These are phyloP conservation scores for Pristionchus arcanus DNA, from an alignment of 2,888 invertebrate genomes.

Conservation along the genomic window DNA sequence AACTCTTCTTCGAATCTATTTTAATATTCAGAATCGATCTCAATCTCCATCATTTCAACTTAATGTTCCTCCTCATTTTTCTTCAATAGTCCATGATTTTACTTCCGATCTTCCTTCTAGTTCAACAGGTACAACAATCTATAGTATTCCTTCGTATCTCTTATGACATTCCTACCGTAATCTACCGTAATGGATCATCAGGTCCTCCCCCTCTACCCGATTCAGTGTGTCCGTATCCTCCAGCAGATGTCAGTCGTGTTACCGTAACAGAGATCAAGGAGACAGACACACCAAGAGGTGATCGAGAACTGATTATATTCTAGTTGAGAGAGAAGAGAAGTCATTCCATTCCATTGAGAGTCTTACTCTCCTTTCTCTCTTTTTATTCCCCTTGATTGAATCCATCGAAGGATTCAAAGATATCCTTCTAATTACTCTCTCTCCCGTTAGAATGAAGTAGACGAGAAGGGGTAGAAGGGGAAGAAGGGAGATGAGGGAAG, in stretches of 20 bases:
- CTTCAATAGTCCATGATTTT: conserved; percentile 76
- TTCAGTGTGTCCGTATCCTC: conserved; percentile 78
- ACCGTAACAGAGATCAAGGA: conserved; percentile 78
- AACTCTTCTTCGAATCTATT: neutral
- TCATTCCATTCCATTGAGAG: neutral
- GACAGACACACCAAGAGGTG: conserved; percentile 76
- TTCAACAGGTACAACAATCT: neutral
- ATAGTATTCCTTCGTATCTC: neutral
- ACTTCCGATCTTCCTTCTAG: conserved; percentile 57
- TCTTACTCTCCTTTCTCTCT: conserved; percentile 19
- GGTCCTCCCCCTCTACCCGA: conserved; percentile 64
- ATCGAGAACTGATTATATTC: conserved; percentile 7
- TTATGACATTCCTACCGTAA: too few species aligned
- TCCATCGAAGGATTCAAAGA: conserved; percentile 3
- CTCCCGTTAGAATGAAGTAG: neutral
- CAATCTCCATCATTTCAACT: conserved; percentile 76
- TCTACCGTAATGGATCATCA: neutral
- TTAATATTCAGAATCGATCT: conserved; percentile 60
- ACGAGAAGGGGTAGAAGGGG: neutral
- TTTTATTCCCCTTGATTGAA: conserved; percentile 16
- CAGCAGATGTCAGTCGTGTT: conserved; percentile 77
- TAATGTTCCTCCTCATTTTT: conserved; percentile 73
- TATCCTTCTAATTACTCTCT: conserved; percentile 32
- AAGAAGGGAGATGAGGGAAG: neutral
- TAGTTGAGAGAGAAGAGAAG: neutral